A percentile compares a stretch with the other conserved stretches of the same genome.
phyloP scores from a whole-genome alignment of 2,888 invertebrate genomes.

The Gerris lacustris region DNA sequence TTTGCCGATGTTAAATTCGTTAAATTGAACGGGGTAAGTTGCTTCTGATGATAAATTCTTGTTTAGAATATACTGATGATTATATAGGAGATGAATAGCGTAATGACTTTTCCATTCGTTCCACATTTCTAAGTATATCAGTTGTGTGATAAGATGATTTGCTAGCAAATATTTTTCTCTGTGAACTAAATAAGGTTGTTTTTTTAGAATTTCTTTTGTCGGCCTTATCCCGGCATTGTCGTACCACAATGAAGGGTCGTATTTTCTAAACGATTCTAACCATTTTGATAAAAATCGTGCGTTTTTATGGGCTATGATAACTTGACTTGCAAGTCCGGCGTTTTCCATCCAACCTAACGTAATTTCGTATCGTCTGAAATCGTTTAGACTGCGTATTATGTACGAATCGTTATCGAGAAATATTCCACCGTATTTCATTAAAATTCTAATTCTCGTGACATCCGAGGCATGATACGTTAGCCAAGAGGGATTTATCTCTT shows the following conservation, averaged over 20 bases:
- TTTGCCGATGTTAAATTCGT: slow-evolving; percentile 16
- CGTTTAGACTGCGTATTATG: slow-evolving; percentile 32
- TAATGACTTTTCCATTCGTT: slow-evolving; percentile 33
- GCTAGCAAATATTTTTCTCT: slow-evolving; percentile 19
- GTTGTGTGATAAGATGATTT: slow-evolving; percentile 29
- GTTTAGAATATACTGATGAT: slow-evolving; percentile 29
- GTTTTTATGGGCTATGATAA: slow-evolving; percentile 33
- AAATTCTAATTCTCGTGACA: slow-evolving; percentile 27
- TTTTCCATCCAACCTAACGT: slow-evolving; percentile 31
- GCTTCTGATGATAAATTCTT: slow-evolving; percentile 8
- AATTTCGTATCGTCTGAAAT: slow-evolving; percentile 33
- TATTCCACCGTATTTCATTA: slow-evolving; percentile 34
- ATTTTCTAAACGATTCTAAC: slow-evolving; percentile 32
- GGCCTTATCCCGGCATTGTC: slow-evolving; percentile 38
- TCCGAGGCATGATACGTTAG: slow-evolving; percentile 24
- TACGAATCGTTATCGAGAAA: slow-evolving; percentile 34
- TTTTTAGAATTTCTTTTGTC: slow-evolving; percentile 33
- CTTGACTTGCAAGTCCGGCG: slow-evolving; percentile 25
- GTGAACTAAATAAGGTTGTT: slow-evolving; percentile 34
- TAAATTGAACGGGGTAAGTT: slow-evolving; percentile 26
- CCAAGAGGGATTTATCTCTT: slow-evolving; percentile 22
- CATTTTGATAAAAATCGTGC: slow-evolving; percentile 33
- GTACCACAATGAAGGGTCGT: slow-evolving; percentile 31
- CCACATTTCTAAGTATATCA: slow-evolving; percentile 30
- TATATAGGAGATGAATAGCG: slow-evolving; percentile 35